Percentiles rank a stretch among this genome's conserved stretches.
These are phyloP conservation scores for Anticlea derivata DNA, from an alignment of 2,888 invertebrate species.

Conservation along the genomic window DNA sequence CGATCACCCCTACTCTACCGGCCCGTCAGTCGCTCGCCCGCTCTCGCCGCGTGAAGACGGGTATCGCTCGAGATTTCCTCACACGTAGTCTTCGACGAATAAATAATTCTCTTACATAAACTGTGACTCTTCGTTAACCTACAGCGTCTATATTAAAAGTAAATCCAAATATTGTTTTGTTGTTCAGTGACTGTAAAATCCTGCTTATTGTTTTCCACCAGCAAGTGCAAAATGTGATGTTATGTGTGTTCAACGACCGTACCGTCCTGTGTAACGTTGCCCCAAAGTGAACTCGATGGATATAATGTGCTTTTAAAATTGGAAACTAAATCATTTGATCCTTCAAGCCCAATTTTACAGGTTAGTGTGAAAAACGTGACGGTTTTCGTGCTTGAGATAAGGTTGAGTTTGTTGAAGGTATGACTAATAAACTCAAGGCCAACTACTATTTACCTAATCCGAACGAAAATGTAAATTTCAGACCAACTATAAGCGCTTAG, in stretches of 20 bases:
- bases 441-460: constrained; percentile 37
- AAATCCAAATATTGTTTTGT: neutral
- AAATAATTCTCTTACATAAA: constrained; percentile 56
- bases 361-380: constrained; percentile 45
- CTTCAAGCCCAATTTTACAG: constrained; percentile 55
- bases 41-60: constrained; percentile 54
- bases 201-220: constrained; percentile 62
- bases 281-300: constrained; percentile 74
- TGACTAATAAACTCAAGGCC: constrained; percentile 52
- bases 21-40: constrained; percentile 70
- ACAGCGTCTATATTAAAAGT: constrained; percentile 38
- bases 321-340: constrained; percentile 57
- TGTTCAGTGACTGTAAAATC: constrained; percentile 52
- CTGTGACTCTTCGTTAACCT: constrained; percentile 58
- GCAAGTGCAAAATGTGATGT: constrained; percentile 81
- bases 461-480: constrained; percentile 41
- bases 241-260: constrained; percentile 74
- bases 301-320: constrained; percentile 74
- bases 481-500: constrained; percentile 24
- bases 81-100: constrained; percentile 69
- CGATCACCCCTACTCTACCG: constrained; percentile 54
- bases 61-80: constrained; percentile 38
- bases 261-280: constrained; percentile 74
- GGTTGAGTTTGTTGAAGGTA: constrained; percentile 28
- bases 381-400: constrained; percentile 31